Evolutionary conservation across 2,797 vertebrate genomes (phyloP).

Genomic region (Setipinna tenuifilis): DNA sequence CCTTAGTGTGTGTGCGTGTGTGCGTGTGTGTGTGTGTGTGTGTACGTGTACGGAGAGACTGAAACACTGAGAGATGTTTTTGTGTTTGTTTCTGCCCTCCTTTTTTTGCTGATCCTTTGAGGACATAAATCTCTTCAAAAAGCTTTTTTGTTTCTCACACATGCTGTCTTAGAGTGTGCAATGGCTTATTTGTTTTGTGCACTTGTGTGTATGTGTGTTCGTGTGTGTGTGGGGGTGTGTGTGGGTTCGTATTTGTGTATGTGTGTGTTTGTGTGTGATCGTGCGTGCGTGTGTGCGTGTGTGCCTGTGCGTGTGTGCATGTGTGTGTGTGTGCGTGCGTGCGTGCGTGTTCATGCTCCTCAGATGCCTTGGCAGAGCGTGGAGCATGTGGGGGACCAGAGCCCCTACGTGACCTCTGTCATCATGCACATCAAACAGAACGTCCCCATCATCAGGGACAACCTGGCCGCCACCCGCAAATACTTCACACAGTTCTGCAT

Average conservation of each 20-base stretch:
- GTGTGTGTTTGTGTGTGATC: too few species aligned
- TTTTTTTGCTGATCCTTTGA: neutral
- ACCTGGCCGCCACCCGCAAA: conserved; percentile 94
- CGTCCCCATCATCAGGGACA: conserved; percentile 96
- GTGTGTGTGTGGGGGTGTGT: too few species aligned
- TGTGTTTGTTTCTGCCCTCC: neutral
- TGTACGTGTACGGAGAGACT: too few species aligned
- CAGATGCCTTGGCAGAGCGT: conserved; percentile 99
- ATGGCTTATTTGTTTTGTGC: neutral
- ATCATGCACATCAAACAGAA: conserved; percentile 99
- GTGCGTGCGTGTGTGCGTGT: neutral
- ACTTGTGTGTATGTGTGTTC: neutral
- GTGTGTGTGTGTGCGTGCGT: neutral
- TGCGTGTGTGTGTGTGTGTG: too few species aligned
- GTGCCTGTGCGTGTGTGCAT: conserved; percentile 16
- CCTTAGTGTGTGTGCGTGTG: too few species aligned
- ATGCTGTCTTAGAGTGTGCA: neutral
- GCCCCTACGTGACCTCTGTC: conserved; percentile 97
- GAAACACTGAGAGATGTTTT: too few species aligned
- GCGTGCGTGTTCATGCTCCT: neutral
- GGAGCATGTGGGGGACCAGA: conserved; percentile 98
- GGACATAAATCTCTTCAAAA: neutral
- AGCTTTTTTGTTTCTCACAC: conserved; percentile 6
- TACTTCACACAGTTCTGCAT: conserved; percentile 99
- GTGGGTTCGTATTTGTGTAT: neutral